Evolutionary conservation across 2,888 invertebrate species (phyloP).

Genomic region (Aquatica leii): DNA sequence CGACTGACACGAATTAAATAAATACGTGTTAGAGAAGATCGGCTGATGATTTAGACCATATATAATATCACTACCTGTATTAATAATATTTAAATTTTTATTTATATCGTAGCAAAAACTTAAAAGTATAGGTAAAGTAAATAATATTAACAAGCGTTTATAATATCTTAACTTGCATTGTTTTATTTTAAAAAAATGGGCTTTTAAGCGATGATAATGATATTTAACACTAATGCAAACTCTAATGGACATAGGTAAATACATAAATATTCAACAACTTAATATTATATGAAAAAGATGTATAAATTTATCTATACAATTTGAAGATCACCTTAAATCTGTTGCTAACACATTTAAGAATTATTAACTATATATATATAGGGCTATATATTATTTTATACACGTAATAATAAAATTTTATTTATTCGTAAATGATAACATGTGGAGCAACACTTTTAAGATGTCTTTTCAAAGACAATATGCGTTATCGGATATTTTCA

Average conservation of each 20-base stretch:
- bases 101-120: too few species aligned
- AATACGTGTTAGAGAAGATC: too few species aligned
- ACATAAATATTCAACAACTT: constrained; percentile 57
- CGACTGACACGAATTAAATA: too few species aligned
- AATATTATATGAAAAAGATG: constrained; percentile 54
- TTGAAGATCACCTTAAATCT: constrained; percentile 51
- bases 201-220: constrained; percentile 60
- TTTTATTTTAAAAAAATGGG: constrained; percentile 57
- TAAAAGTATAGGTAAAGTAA: too few species aligned
- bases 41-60: too few species aligned
- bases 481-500: constrained; percentile 48
- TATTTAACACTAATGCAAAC: constrained; percentile 61
- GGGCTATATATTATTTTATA: constrained; percentile 27
- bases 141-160: neutral
- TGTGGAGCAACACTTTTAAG: constrained; percentile 53
- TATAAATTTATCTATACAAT: constrained; percentile 54
- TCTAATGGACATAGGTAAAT: constrained; percentile 58
- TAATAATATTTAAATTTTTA: too few species aligned
- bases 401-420: constrained; percentile 32
- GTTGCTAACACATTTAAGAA: constrained; percentile 48
- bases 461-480: constrained; percentile 41
- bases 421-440: constrained; percentile 36
- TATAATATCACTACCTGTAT: too few species aligned
- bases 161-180: constrained; percentile 25
- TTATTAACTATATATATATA: constrained; percentile 48